phyloP scores from a whole-genome alignment of 2,797 vertebrate species.

The Silurus lanzhouensis region DNA sequence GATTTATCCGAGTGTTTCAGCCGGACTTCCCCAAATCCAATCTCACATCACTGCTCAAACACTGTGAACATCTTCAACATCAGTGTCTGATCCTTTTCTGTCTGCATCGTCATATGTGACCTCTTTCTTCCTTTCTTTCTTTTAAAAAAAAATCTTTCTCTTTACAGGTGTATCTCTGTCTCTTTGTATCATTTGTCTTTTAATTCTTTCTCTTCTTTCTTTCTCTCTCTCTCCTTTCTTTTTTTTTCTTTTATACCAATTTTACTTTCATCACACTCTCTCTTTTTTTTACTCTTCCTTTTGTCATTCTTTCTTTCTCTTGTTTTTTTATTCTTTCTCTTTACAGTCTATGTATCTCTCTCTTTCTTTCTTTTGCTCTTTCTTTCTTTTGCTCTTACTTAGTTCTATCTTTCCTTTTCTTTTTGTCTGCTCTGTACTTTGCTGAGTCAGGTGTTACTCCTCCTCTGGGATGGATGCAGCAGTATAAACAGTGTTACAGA shows the following conservation, averaged over 20 bases:
- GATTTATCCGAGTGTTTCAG: no score
- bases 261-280: background rate
- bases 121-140: background rate
- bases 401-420: background rate
- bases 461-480: no score
- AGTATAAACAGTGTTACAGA: background rate
- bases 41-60: background rate
- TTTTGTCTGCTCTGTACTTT: background rate
- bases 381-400: background rate
- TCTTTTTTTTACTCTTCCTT: background rate
- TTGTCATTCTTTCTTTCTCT: background rate
- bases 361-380: background rate
- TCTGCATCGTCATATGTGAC: no score
- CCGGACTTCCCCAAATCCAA: background rate
- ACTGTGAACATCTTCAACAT: no score
- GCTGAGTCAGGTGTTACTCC: slow-evolving; percentile 12
- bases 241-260: background rate
- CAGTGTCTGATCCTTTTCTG: no score
- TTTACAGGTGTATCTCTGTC: no score
- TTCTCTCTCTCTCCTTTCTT: background rate
- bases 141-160: no score
- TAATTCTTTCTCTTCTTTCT: background rate
- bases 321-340: background rate
- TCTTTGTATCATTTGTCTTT: no score
- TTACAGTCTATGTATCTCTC: background rate